These are phyloP conservation scores for Melanocharis versteri DNA, from an alignment of 2,113 vertebrate genomes.

Conservation along the genomic window DNA sequence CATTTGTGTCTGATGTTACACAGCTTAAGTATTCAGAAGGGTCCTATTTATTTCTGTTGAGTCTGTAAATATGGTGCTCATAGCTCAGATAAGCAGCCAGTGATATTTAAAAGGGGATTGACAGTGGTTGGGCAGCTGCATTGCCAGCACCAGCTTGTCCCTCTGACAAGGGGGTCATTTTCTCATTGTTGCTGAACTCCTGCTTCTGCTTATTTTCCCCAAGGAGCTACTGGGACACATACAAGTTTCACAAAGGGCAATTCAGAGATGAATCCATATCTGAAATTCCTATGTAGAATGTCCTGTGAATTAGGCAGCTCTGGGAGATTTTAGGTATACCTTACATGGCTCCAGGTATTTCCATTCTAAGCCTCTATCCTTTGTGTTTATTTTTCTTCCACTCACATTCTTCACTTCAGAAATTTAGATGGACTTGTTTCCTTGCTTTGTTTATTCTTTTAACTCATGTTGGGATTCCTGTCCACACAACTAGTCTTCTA, in stretches of 20 bases:
- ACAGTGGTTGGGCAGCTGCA: neutral
- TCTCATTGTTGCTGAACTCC: neutral
- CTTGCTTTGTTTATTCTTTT: neutral
- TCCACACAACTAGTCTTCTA: neutral
- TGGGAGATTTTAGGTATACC: neutral
- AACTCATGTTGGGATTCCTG: neutral
- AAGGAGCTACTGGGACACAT: neutral
- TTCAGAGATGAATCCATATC: neutral
- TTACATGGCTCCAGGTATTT: neutral
- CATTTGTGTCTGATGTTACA: neutral
- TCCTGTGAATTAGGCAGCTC: neutral
- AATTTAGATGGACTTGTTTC: neutral
- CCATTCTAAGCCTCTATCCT: neutral
- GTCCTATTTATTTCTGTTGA: neutral
- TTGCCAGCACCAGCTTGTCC: neutral
- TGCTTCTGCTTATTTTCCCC: neutral
- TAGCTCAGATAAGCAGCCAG: neutral
- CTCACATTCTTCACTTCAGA: neutral
- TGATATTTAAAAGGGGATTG: neutral
- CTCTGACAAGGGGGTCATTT: neutral
- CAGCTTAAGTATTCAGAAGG: neutral
- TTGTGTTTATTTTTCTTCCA: neutral
- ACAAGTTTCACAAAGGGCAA: neutral
- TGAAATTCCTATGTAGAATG: neutral
- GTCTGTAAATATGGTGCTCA: neutral